Conservation (phyloP, 64 coral and sea anemone species). For the Trachythela sp. region DNA sequence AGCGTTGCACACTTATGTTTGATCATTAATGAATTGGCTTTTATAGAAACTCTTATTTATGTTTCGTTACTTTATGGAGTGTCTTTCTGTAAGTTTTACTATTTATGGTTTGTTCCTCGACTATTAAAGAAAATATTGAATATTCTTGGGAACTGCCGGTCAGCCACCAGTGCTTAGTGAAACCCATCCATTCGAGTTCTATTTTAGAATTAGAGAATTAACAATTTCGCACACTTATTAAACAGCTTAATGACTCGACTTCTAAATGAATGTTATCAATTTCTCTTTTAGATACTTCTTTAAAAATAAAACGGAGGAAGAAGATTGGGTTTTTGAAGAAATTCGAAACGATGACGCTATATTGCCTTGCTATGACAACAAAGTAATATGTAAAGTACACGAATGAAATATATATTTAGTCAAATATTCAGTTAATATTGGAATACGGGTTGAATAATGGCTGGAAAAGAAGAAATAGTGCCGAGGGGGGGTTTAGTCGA, state of each 20-base stretch:
- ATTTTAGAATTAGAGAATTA: too few relatives aligned
- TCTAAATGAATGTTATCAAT: background rate
- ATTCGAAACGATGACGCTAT: background rate
- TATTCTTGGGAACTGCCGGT: too few relatives aligned
- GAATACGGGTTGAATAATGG: too few relatives aligned
- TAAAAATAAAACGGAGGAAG: background rate
- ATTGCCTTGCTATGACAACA: background rate
- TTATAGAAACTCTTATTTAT: background rate
- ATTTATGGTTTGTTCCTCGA: too few relatives aligned
- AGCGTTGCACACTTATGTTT: background rate
- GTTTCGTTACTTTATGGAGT: background rate
- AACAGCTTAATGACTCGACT: too few relatives aligned
- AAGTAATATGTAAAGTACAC: slow-evolving; percentile 9
- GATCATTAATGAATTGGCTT: background rate
- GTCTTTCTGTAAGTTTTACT: too few relatives aligned
- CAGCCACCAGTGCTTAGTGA: too few relatives aligned
- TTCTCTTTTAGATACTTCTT: background rate
- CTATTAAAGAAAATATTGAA: too few relatives aligned
- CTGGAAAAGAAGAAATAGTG: too few relatives aligned
- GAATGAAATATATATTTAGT: background rate
- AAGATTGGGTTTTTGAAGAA: slow-evolving; percentile 12
- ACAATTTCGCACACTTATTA: too few relatives aligned
- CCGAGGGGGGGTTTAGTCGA: too few relatives aligned
- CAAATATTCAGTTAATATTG: background rate
- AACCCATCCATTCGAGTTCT: too few relatives aligned